Percentiles rank a stretch among this genome's conserved stretches.
These are phyloP conservation scores for Sebastes vulpes DNA, from an alignment of 2,797 vertebrate genomes.

Conservation along the genomic window DNA sequence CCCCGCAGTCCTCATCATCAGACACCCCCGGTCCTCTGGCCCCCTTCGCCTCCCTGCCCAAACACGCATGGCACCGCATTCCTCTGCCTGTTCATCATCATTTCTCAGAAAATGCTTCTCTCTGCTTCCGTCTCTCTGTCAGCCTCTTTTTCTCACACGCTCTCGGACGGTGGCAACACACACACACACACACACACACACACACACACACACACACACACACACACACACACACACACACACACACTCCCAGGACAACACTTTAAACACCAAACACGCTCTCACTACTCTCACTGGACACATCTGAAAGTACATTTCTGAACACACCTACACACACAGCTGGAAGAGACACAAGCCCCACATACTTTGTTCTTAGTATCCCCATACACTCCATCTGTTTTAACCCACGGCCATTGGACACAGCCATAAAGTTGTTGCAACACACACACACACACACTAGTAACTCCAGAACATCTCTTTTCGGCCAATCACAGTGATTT, in stretches of 20 bases:
- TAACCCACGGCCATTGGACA: neutral
- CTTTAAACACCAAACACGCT: neutral
- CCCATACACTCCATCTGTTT: neutral
- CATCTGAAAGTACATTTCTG: neutral
- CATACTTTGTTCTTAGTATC: neutral
- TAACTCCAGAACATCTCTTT: constrained; percentile 21
- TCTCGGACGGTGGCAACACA: neutral
- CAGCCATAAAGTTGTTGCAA: neutral
- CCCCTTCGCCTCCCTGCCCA: constrained; percentile 29
- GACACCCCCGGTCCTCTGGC: constrained; percentile 19
- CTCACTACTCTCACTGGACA: neutral
- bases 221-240: neutral
- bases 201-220: neutral
- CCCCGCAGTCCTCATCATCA: constrained; percentile 41
- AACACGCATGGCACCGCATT: constrained; percentile 63
- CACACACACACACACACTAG: neutral
- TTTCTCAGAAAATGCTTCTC: constrained; percentile 60
- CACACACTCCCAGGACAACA: neutral
- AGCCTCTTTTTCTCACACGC: constrained; percentile 34
- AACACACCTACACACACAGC: neutral
- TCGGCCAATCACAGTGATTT: constrained; percentile 56
- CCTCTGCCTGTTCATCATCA: constrained; percentile 55
- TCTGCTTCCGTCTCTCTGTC: constrained; percentile 33
- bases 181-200: too few species aligned
- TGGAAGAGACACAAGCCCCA: neutral